Conservation (phyloP, 2,113 vertebrate species). For the Melanostigma gelatinosum region DNA sequence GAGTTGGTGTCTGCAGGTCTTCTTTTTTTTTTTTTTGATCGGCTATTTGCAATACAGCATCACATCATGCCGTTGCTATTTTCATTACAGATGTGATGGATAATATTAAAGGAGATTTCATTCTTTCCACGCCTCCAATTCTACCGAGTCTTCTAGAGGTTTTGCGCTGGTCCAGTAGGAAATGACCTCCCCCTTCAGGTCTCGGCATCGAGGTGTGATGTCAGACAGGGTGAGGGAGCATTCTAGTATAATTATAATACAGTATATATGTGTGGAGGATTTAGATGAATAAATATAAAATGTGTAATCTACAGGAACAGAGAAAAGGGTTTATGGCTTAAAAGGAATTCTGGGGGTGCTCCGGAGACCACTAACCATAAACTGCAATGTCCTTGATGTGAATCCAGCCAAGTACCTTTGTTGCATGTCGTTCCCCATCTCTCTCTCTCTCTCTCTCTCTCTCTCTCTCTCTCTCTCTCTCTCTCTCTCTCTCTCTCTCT, state of each 20-base stretch:
- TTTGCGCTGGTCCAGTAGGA: not conserved
- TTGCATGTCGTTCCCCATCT: not conserved
- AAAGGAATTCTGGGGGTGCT: not conserved
- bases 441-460: not conserved
- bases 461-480: no score
- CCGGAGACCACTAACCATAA: not conserved
- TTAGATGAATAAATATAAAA: conserved; percentile 1
- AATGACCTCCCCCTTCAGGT: not conserved
- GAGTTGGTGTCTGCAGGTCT: not conserved
- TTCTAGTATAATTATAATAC: not conserved
- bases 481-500: not conserved
- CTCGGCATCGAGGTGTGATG: not conserved
- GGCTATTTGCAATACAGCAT: not conserved
- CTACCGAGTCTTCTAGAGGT: conserved; percentile 3
- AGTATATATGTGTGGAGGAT: not conserved
- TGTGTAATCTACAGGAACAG: not conserved
- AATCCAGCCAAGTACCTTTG: not conserved
- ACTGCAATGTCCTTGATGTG: not conserved
- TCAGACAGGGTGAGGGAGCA: not conserved
- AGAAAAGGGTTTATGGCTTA: not conserved
- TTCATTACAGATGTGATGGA: conserved; percentile 12
- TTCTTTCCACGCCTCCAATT: not conserved
- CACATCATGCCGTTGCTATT: not conserved
- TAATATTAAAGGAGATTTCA: not conserved
- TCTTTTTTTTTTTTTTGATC: not conserved